These are phyloP conservation scores for Sicus ferrugineus DNA, from an alignment of 2,888 invertebrate species.

Conservation along the genomic window DNA sequence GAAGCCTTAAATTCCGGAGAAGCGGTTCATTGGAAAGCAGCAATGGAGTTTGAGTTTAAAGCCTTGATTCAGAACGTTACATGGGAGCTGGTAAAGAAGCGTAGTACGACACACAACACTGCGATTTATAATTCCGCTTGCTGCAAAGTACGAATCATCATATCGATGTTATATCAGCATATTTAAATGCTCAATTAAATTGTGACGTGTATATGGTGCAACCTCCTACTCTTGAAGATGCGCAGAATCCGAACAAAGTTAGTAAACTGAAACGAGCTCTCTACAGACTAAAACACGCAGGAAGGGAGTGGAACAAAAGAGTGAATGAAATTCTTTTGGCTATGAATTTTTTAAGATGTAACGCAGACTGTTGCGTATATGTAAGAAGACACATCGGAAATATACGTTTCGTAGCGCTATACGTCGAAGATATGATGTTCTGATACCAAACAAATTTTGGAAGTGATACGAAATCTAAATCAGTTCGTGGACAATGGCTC, in stretches of 20 bases:
- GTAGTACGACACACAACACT: not conserved
- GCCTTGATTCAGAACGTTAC: not conserved
- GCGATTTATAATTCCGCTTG: not conserved
- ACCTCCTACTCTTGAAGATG: constrained; percentile 28
- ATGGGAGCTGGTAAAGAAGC: not conserved
- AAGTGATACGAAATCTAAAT: not conserved
- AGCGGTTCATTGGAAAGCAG: not conserved
- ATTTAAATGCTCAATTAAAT: constrained; percentile 32
- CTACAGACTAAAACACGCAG: constrained; percentile 38
- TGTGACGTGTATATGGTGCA: constrained; percentile 31
- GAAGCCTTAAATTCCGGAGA: not conserved
- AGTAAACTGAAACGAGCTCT: constrained; percentile 31
- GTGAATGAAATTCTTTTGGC: constrained; percentile 32
- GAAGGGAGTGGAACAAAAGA: constrained; percentile 37
- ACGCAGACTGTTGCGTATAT: not conserved
- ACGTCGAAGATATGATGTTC: not conserved
- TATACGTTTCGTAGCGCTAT: not conserved
- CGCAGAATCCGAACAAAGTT: constrained; percentile 19
- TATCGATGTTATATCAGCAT: constrained; percentile 16
- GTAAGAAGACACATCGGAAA: not conserved
- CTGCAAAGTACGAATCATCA: not conserved
- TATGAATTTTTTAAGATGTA: constrained; percentile 33
- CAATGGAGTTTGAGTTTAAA: not conserved
- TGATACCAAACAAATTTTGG: constrained; percentile 1
- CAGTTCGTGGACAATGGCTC: too few relatives aligned